Conservation (phyloP, 2,888 invertebrate species). For the Macrosoma leucophasiata region DNA sequence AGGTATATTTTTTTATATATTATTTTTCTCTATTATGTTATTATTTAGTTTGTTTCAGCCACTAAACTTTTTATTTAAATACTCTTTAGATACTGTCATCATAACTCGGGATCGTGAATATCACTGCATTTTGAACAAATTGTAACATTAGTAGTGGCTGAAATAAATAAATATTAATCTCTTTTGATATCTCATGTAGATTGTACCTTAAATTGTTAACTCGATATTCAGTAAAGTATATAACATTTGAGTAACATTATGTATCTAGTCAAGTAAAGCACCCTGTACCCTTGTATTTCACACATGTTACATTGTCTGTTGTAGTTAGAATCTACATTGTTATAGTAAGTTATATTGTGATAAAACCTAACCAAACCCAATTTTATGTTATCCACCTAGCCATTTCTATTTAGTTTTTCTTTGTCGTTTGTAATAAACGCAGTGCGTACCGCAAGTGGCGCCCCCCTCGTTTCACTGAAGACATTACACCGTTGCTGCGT, state of each 20-base stretch:
- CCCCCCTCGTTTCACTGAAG: conserved; percentile 86
- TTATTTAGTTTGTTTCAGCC: conserved; percentile 19
- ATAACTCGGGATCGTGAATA: too few species aligned
- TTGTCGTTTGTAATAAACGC: conserved; percentile 27
- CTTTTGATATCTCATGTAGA: conserved; percentile 7
- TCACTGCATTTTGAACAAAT: conserved; percentile 1
- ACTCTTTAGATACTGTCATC: background rate
- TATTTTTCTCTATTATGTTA: conserved; percentile 6
- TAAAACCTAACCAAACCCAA: too few species aligned
- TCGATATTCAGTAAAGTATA: conserved; percentile 21
- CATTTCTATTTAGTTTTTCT: too few species aligned
- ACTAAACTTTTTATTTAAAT: background rate
- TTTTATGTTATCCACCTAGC: too few species aligned
- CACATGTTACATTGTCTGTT: conserved; percentile 32
- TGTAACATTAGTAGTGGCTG: conserved; percentile 10
- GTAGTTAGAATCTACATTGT: conserved; percentile 33
- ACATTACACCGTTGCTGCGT: conserved; percentile 85
- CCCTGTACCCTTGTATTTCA: conserved; percentile 12
- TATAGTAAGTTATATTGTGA: conserved; percentile 4
- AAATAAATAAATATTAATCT: conserved; percentile 9
- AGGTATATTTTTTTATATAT: conserved; percentile 66
- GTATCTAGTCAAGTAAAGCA: conserved; percentile 20
- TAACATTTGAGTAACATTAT: conserved; percentile 20
- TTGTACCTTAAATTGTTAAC: conserved; percentile 27
- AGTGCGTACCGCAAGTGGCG: conserved; percentile 90